Percentiles rank a stretch among this genome's conserved stretches.
Conservation (phyloP, 2,113 vertebrate species). For the Morone chrysops region DNA sequence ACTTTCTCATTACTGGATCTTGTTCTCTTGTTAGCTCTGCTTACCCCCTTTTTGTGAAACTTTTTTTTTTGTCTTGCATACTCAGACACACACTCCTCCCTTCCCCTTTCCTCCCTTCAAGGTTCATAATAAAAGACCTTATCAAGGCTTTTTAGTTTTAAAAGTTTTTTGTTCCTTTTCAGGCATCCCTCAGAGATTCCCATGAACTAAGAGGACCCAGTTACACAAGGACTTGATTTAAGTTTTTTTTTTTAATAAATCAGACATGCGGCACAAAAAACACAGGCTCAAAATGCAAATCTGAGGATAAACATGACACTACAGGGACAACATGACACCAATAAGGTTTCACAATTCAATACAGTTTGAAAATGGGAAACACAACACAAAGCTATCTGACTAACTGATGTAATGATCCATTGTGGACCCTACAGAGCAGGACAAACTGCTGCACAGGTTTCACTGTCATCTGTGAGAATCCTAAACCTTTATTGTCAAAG, state of each 20-base stretch:
- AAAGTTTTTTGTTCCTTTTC: slow-evolving; percentile 19
- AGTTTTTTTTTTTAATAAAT: neutral
- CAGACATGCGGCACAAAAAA: neutral
- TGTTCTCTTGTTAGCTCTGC: slow-evolving; percentile 16
- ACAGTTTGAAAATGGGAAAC: neutral
- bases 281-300: neutral
- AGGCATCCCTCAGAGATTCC: slow-evolving; percentile 31
- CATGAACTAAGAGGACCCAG: slow-evolving; percentile 23
- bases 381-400: neutral
- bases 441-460: no score
- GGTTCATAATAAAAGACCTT: slow-evolving; percentile 28
- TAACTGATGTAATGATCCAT: neutral
- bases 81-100: neutral
- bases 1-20: slow-evolving; percentile 28
- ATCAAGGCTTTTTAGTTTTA: slow-evolving; percentile 32
- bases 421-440: no score
- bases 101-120: neutral
- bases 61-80: neutral
- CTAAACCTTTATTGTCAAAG: no score
- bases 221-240: slow-evolving; percentile 26
- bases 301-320: neutral
- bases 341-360: slow-evolving; percentile 2
- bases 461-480: no score
- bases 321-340: neutral
- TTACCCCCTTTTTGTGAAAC: neutral